Conservation (phyloP, 2,113 vertebrate species). For the Melanerpes aurifrons region DNA sequence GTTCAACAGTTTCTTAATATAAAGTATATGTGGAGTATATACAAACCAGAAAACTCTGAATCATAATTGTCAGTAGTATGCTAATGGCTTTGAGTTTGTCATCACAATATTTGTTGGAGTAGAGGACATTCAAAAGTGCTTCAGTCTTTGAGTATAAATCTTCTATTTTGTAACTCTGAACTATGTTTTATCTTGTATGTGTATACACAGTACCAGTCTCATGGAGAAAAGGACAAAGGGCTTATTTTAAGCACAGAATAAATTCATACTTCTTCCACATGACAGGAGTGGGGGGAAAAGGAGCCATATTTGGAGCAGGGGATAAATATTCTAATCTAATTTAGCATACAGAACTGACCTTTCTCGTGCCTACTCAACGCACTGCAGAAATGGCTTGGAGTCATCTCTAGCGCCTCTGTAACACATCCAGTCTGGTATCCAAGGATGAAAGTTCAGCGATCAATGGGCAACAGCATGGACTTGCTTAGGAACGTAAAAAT, state of each 20-base stretch:
- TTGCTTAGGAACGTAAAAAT: not conserved
- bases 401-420: not conserved
- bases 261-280: not conserved
- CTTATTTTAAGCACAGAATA: not conserved
- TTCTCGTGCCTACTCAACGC: not conserved
- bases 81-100: not conserved
- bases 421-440: not conserved
- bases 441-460: not conserved
- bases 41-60: not conserved
- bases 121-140: not conserved
- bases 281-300: not conserved
- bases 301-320: not conserved
- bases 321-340: not conserved
- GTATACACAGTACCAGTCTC: not conserved
- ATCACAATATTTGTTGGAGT: not conserved
- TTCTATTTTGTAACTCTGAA: not conserved
- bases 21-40: not conserved
- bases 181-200: not conserved
- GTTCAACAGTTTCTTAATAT: not conserved
- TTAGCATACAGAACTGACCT: not conserved
- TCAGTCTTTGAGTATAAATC: not conserved
- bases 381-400: not conserved
- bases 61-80: not conserved
- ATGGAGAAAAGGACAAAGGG: not conserved
- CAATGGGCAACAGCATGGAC: not conserved